phyloP scores from a whole-genome alignment of 2,113 vertebrate species.

The Hucho hucho region DNA sequence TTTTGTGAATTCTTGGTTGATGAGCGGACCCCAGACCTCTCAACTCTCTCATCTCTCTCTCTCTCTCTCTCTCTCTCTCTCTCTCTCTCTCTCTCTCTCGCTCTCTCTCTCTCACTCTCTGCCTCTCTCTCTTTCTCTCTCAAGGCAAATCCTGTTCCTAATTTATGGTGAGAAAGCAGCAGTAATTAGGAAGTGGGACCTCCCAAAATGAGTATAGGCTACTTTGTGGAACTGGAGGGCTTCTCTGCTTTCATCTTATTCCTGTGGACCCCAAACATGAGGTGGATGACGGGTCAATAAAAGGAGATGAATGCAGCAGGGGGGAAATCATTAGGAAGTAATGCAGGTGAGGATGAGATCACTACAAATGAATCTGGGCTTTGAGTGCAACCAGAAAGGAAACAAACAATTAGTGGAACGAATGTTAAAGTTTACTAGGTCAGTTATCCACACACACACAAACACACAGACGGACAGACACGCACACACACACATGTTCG shows the following conservation, averaged over 20 bases:
- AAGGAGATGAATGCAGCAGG: constrained; percentile 56
- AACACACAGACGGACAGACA: constrained; percentile 4
- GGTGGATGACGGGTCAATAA: constrained; percentile 61
- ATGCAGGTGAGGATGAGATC: constrained; percentile 69
- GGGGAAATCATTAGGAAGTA: constrained; percentile 66
- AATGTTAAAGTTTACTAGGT: neutral
- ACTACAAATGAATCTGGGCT: constrained; percentile 34
- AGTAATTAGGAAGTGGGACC: constrained; percentile 66
- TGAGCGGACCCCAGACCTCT: no score
- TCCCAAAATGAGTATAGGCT: constrained; percentile 58
- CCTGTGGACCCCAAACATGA: constrained; percentile 52
- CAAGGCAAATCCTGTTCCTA: constrained; percentile 45
- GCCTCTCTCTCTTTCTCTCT: constrained; percentile 11
- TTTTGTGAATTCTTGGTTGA: no score
- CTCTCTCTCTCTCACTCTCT: neutral
- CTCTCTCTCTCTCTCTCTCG: neutral
- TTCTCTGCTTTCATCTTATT: constrained; percentile 45
- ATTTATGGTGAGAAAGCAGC: constrained; percentile 65
- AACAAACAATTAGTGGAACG: constrained; percentile 26
- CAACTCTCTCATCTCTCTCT: neutral
- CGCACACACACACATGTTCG: constrained; percentile 31
- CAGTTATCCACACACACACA: constrained; percentile 3
- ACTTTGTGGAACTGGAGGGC: constrained; percentile 53
- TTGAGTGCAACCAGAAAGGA: neutral
- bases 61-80: neutral